Evolutionary conservation across 2,888 invertebrate species (phyloP), one percentile per base, ranked within the genome.

Genomic region (Megamerina dolium): DNA sequence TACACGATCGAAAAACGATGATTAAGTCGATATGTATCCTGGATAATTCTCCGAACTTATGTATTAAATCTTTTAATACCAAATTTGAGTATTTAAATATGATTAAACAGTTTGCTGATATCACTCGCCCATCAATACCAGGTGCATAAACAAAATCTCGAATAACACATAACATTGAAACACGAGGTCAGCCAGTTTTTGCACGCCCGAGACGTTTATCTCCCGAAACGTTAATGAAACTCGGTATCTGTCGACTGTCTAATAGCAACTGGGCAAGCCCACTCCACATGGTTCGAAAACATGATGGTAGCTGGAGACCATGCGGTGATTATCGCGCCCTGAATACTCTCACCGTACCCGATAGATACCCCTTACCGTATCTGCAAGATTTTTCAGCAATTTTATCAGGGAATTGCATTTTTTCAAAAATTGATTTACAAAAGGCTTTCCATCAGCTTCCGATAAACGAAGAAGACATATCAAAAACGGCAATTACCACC

Each of bases 211-310:
- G 49, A 9, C 20, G 48, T 3, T 33, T 49, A 8, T 49, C 50
- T 18, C 41, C 46, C 18, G 45, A 50, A 5, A 45, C 41, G 31
- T 47, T 47, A 46, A 31, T 52, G 5, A 39, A 46, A 20, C 45
- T 42, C 38, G 48, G 48, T 8, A 53, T 53, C 27, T 53, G 46
- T 30, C 41, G 45, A 12, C 45, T 48, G 2, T 50, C 49, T 27
- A 52, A 46, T 34, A 52, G 47, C 29, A 45, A 49, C 12, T 50
- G 51, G 50, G 33, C 46, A 13, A 45, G 49, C 10, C 48, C n/a
- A n/a, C n/a, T n/a, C n/a, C n/a, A n/a, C n/a, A n/a, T n/a, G n/a
- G n/a, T n/a, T n/a, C n/a, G n/a, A 29, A 41, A 40, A 20, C 33
- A 26, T 8, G 32, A 40, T 18, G 49, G 38, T 6, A n/a, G n/a